Evolutionary conservation across 2,888 invertebrate genomes (phyloP), one percentile per base, ranked within the genome.

Genomic region (Parnassius orleans): DNA sequence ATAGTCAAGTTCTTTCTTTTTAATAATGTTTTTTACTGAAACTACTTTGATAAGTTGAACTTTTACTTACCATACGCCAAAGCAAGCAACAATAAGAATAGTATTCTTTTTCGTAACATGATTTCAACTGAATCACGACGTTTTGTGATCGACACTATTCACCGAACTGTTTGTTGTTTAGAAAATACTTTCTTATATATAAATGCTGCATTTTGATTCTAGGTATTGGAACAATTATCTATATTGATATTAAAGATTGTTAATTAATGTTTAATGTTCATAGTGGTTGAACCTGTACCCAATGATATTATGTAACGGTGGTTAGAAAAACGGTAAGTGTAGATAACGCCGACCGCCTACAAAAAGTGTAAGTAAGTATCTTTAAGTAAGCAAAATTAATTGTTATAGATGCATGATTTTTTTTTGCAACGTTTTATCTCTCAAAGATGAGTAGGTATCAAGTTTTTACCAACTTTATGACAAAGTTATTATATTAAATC

Each of bases 41-140:
- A 33, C 7, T 33, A 7, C 5, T 7, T 33, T 5, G 7, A 33
- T 33, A 7, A 5, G 7, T 33, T 33, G 33, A 33, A 43, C 10
- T 70, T 69, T 55, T 43, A 69, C 83, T 77, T 67, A 83, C 83
- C 81, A 55, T 72, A 68, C 2, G 78, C 58, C 19, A 81, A 62
- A 2, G 73, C 71, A 42, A 79, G 54, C 9, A 71, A 52, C 50
- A 79, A 55, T 43, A 78, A 14, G 14, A 12, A 68, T 57, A 82
- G 57, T 55, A 78, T 53, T 63, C 74, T 71, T 42, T 59, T 60
- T 56, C 61, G 57, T 58, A 70, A 63, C 72, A 72, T 72, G 61
- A 52, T 66, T 62, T 12, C 2, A 12, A 53, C 44, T 10, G 48
- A 14, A 48, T 48, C 14, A 48, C n/a, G 48, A 12, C n/a, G 14